These are phyloP conservation scores for Aphelenchoides avenae DNA, from an alignment of 1,140 invertebrate species.

Conservation along the genomic window DNA sequence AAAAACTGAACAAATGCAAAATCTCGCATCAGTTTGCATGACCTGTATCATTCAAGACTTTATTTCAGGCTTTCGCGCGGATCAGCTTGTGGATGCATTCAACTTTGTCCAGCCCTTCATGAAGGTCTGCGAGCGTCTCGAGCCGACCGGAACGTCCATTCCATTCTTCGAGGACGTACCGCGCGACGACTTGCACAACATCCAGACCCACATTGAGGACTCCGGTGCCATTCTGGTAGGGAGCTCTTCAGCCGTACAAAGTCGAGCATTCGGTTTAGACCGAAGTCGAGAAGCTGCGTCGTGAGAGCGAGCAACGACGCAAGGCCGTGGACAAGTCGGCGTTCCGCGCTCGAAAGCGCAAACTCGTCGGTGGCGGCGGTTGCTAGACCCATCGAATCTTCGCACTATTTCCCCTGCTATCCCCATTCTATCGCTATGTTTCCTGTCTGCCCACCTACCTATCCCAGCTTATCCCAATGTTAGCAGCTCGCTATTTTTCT, in stretches of 20 bases:
- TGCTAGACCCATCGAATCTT: too few relatives aligned
- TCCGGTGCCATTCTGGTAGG: conserved; percentile 10
- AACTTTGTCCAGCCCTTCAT: conserved; percentile 35
- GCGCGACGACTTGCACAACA: conserved; percentile 32
- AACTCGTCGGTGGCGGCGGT: too few relatives aligned
- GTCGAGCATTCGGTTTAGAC: not conserved
- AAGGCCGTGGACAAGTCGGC: conserved; percentile 3
- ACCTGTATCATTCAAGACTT: not conserved
- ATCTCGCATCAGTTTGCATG: too few relatives aligned
- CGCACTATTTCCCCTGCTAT: too few relatives aligned
- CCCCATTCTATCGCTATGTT: too few relatives aligned
- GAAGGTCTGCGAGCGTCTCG: conserved; percentile 17
- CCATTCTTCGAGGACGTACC: conserved; percentile 20
- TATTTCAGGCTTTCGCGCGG: conserved; percentile 35
- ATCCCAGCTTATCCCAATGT: too few relatives aligned
- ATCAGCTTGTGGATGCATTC: conserved; percentile 21
- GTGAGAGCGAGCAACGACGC: not conserved
- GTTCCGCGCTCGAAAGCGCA: conserved; percentile 5
- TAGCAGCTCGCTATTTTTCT: too few relatives aligned
- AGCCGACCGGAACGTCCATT: conserved; percentile 33
- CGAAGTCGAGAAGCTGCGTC: conserved; percentile 1
- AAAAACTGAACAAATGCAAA: too few relatives aligned
- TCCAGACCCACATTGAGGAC: conserved; percentile 16
- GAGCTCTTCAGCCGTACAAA: not conserved
- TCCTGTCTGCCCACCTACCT: too few relatives aligned